Evolutionary conservation across 1,140 invertebrate species (phyloP).

Genomic region (Aricia agestis): DNA sequence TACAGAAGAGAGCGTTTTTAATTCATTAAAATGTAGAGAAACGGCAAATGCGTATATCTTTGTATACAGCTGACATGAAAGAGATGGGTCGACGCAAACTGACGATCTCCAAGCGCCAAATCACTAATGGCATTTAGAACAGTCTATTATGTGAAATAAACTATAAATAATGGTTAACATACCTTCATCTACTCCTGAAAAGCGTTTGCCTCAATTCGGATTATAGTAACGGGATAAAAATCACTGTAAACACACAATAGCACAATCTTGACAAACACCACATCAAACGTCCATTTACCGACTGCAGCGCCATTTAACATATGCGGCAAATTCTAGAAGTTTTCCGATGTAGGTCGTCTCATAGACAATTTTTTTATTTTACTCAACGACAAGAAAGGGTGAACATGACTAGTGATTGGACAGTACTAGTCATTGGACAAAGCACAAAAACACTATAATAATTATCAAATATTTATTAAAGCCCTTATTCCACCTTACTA

Average conservation of each 20-base stretch:
- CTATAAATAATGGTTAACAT: slow-evolving; percentile 35
- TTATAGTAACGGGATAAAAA: slow-evolving; percentile 68
- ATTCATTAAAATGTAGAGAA: slow-evolving; percentile 64
- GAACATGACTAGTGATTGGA: no score
- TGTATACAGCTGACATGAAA: slow-evolving; percentile 71
- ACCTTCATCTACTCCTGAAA: slow-evolving; percentile 77
- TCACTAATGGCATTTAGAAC: slow-evolving; percentile 35
- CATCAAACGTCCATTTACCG: slow-evolving; percentile 77
- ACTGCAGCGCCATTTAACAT: slow-evolving; percentile 69
- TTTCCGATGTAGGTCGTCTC: slow-evolving; percentile 42
- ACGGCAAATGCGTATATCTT: slow-evolving; percentile 70
- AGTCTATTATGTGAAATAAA: slow-evolving; percentile 33
- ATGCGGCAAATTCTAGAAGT: slow-evolving; percentile 59
- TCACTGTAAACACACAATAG: slow-evolving; percentile 76
- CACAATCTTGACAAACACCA: slow-evolving; percentile 76
- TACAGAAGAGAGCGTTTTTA: slow-evolving; percentile 56
- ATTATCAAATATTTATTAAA: no score
- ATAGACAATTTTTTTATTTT: slow-evolving; percentile 41
- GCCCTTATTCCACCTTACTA: no score
- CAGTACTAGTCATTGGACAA: no score
- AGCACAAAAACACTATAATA: no score
- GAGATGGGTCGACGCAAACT: slow-evolving; percentile 66
- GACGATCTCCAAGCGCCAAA: slow-evolving; percentile 62
- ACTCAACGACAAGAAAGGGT: no score
- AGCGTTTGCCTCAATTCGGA: slow-evolving; percentile 69